phyloP scores from a whole-genome alignment of 1,140 invertebrate genomes.

The Diachasmimorpha longicaudata region DNA sequence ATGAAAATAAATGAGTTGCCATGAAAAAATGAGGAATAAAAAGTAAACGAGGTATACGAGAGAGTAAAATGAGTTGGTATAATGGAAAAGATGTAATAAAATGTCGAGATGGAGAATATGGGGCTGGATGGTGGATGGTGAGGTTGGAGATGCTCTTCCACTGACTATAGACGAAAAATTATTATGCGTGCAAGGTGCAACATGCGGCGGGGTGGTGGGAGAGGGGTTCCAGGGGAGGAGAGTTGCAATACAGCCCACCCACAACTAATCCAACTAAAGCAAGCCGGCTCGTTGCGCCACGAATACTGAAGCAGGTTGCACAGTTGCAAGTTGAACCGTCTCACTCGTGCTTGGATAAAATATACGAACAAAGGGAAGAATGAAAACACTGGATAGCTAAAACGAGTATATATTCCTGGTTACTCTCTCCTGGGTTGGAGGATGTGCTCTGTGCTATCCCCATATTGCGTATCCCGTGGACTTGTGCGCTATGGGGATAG shows the following conservation, averaged over 20 bases:
- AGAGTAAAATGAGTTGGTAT: neutral
- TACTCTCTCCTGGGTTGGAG: neutral
- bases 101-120: neutral
- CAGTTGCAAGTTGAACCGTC: neutral
- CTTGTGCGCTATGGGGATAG: slow-evolving; percentile 3
- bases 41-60: neutral
- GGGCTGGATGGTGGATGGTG: neutral
- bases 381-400: neutral
- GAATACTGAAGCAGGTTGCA: slow-evolving; percentile 10
- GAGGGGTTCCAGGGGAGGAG: too few relatives aligned
- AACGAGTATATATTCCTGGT: neutral
- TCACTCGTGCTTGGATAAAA: slow-evolving; percentile 1
- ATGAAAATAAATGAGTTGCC: neutral
- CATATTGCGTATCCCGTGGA: slow-evolving; percentile 15
- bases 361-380: slow-evolving; percentile 13
- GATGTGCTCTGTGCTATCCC: neutral
- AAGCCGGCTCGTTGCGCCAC: neutral
- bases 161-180: slow-evolving; percentile 9
- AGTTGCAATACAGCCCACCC: slow-evolving; percentile 9
- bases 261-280: slow-evolving; percentile 20
- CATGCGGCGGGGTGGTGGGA: neutral
- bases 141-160: neutral
- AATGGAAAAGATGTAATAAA: slow-evolving; percentile 10
- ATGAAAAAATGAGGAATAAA: neutral
- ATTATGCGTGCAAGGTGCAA: slow-evolving; percentile 22